Conservation (phyloP, 2,797 vertebrate species). For the Simalia tracyae region DNA sequence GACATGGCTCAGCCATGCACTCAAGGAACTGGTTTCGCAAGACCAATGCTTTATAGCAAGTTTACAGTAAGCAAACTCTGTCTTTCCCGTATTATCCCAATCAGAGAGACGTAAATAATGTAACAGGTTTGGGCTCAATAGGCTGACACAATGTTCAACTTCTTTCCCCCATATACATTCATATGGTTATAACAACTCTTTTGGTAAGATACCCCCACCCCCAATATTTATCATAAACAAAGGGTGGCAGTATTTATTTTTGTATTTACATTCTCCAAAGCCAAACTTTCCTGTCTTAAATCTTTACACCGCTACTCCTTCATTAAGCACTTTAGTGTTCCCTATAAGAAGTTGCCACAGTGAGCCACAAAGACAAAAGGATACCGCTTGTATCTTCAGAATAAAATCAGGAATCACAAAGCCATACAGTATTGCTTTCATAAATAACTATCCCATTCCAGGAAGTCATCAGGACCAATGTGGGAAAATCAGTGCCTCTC, state of each 20-base stretch:
- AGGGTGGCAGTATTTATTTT: neutral
- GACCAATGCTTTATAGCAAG: neutral
- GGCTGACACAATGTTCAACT: neutral
- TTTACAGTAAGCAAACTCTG: neutral
- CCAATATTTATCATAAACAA: neutral
- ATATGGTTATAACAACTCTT: neutral
- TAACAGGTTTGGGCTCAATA: neutral
- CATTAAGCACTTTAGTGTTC: neutral
- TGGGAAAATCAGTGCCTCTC: neutral
- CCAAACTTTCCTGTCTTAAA: neutral
- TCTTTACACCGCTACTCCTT: neutral
- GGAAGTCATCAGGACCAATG: neutral
- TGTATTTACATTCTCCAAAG: neutral
- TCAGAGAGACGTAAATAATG: neutral
- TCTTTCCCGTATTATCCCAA: neutral
- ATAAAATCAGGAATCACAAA: neutral
- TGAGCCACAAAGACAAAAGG: neutral
- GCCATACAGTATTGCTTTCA: neutral
- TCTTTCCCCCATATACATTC: neutral
- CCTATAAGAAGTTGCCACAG: accelerated
- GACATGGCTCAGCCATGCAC: neutral
- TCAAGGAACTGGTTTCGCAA: neutral
- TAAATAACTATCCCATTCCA: neutral
- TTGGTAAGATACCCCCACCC: neutral
- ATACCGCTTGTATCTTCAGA: constrained; percentile 5